Percentiles rank a stretch among this genome's conserved stretches.
Conservation (phyloP, 2,797 vertebrate genomes). For the Anableps anableps region DNA sequence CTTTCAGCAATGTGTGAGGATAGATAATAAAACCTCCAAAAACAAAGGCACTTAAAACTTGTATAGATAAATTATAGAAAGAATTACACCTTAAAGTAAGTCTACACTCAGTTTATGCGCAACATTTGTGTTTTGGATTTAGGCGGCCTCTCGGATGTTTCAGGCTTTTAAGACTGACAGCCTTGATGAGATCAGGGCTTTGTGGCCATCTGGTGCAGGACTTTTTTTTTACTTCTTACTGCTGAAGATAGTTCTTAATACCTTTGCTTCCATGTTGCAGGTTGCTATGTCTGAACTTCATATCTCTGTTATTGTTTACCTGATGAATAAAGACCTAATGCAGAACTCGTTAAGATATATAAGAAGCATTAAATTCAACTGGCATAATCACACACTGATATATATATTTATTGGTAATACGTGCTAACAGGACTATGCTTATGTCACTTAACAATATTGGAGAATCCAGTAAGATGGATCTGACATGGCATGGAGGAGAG, state of each 20-base stretch:
- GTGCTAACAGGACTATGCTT: too few species aligned
- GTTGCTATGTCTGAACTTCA: not conserved
- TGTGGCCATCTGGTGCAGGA: conserved; percentile 18
- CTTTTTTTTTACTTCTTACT: not conserved
- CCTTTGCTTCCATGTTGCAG: not conserved
- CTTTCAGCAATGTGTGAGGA: not conserved
- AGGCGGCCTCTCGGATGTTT: not conserved
- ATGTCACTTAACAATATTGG: too few species aligned
- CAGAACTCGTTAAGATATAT: not conserved
- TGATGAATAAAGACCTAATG: not conserved
- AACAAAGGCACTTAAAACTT: not conserved
- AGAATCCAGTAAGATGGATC: too few species aligned
- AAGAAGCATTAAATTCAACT: not conserved
- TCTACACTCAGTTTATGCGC: not conserved
- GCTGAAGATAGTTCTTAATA: not conserved
- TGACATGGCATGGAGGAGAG: too few species aligned
- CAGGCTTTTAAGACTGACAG: not conserved
- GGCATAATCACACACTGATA: not conserved
- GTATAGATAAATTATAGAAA: not conserved
- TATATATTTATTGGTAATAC: not conserved
- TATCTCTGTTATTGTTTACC: not conserved
- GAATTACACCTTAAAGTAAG: not conserved
- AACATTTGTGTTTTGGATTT: not conserved
- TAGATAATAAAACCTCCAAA: not conserved
- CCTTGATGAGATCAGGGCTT: conserved; percentile 17